Base-by-base conservation (phyloP, 2,797 vertebrate genomes). In the Eulemur mongoz region DNA sequence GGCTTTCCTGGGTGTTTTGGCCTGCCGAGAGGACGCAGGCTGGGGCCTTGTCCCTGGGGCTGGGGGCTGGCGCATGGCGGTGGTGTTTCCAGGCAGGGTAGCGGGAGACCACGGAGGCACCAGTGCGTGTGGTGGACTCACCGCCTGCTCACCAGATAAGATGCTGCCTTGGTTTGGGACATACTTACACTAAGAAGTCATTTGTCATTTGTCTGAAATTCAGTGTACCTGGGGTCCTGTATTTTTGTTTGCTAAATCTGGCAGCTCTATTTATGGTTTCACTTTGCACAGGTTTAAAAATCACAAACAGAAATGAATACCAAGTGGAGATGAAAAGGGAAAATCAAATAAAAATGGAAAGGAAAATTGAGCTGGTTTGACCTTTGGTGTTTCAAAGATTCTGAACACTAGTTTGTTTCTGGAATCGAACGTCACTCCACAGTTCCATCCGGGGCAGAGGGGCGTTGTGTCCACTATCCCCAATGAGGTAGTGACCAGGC, bases 401-500 rank as follows among this genome's bases (percentile, higher is more conserved):
- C 7, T 83, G 67, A 76, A 14, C n/a, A 14, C n/a, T 27, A 43
- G 65, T 83, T 75, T 84, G 57, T 70, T 65, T 75, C 45, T 88
- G 54, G 86, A 11, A 35, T 76, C 13, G 40, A 18, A 43, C 57
- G 5, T 0, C 6, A 22, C 13, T n/a, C n/a, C 0, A 0, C 1
- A 6, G 67, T 22, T 22, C 72, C 4, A 0, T 61, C 0, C 67
- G 5, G 43, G 4, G 59, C n/a, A 35, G 2, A 12, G 27, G 40
- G 30, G 4, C 7, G 30, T 72, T 61, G 54, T 54, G 32, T 25
- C 32, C 7, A 25, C 48, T 70, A 30, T 30, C 23, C 30, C 81
- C 0, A 43, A 20, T 35, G 12, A 1, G 0, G 48, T 14, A 6
- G 0, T 4, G 0, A 11, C 72, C 43, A 80, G 79, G 38, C 27